Percentiles rank a stretch among this genome's conserved stretches.
Evolutionary conservation across 2,113 vertebrate species (phyloP).

Genomic region (Oncorhynchus nerka): DNA sequence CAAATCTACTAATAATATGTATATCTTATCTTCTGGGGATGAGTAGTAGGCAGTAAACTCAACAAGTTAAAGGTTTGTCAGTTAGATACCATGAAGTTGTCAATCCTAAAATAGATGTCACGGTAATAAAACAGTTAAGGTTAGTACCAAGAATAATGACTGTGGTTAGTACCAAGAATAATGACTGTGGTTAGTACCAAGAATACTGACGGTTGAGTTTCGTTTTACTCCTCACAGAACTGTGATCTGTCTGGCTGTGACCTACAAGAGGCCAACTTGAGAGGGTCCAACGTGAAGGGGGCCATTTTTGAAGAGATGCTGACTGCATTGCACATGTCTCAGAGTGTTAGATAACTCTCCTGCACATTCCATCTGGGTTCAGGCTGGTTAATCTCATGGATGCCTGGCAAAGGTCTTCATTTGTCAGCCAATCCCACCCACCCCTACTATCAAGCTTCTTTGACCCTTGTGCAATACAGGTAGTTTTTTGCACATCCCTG

Average conservation of each 20-base stretch:
- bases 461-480: constrained; percentile 47
- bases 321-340: constrained; percentile 96
- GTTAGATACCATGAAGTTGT: neutral
- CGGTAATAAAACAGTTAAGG: neutral
- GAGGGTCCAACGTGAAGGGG: constrained; percentile 96
- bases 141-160: neutral
- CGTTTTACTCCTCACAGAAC: constrained; percentile 74
- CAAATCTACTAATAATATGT: too few species aligned
- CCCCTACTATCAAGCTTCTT: constrained; percentile 14
- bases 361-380: neutral
- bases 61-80: too few species aligned
- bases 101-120: neutral
- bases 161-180: neutral
- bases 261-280: constrained; percentile 92
- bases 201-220: neutral
- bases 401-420: neutral
- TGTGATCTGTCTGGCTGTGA: constrained; percentile 97
- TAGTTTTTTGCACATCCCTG: constrained; percentile 53
- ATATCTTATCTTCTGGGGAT: too few species aligned
- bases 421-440: neutral
- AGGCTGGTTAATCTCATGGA: neutral
- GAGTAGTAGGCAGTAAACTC: too few species aligned
- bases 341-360: constrained; percentile 91
- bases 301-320: constrained; percentile 99
- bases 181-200: neutral